phyloP scores from a whole-genome alignment of 2,888 invertebrate species.

The Drosophila merina region DNA sequence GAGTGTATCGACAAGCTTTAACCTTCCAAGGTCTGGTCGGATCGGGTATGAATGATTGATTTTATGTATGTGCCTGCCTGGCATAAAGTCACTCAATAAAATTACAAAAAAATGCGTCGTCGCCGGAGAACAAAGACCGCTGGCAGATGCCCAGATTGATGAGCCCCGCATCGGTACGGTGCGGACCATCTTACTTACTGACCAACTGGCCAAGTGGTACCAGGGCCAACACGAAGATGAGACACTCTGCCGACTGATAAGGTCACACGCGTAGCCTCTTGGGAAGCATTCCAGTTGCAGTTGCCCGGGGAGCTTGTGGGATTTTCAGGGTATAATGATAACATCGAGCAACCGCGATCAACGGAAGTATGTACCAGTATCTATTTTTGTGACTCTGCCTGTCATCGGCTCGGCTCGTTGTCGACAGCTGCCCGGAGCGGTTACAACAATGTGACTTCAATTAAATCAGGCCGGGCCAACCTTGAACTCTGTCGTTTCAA shows the following conservation, averaged over 20 bases:
- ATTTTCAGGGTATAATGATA: slow-evolving; percentile 49
- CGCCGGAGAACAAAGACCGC: slow-evolving; percentile 68
- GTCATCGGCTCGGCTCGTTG: slow-evolving; percentile 56
- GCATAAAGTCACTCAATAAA: slow-evolving; percentile 78
- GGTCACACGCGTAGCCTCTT: slow-evolving; percentile 20
- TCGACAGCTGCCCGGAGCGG: slow-evolving; percentile 53
- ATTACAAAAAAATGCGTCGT: slow-evolving; percentile 72
- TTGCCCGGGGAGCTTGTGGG: slow-evolving; percentile 17
- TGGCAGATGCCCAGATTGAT: slow-evolving; percentile 60
- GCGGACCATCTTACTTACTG: slow-evolving; percentile 63
- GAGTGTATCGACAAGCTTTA: slow-evolving; percentile 44
- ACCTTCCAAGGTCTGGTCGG: slow-evolving; percentile 56
- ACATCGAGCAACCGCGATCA: slow-evolving; percentile 52
- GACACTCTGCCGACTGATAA: slow-evolving; percentile 34
- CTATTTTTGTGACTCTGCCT: slow-evolving; percentile 72
- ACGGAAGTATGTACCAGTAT: slow-evolving; percentile 62
- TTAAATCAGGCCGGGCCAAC: slow-evolving; percentile 72
- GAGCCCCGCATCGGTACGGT: slow-evolving; percentile 4
- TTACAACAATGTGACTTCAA: slow-evolving; percentile 74
- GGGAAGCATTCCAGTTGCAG: slow-evolving; percentile 22
- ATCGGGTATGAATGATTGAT: slow-evolving; percentile 68
- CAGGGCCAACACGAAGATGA: slow-evolving; percentile 37
- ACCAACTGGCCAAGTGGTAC: slow-evolving; percentile 61
- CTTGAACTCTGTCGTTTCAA: slow-evolving; percentile 76
- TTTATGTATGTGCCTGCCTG: slow-evolving; percentile 72